Conservation (phyloP, 2,113 vertebrate genomes). For the Gymnobelideus leadbeateri region DNA sequence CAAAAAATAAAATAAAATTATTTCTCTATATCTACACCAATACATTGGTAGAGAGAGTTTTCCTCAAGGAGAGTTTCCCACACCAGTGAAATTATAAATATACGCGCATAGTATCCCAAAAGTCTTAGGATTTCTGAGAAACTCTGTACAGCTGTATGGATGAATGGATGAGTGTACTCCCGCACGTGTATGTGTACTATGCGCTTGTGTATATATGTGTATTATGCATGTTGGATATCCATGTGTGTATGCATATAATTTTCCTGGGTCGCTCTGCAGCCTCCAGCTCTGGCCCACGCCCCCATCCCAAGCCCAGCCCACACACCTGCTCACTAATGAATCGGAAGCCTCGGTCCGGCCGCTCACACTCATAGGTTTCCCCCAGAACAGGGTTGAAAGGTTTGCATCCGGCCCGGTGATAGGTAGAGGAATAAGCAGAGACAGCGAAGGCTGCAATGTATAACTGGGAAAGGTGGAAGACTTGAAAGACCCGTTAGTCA, state of each 20-base stretch:
- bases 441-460: constrained; percentile 93
- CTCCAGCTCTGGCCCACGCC: not conserved
- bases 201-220: not conserved
- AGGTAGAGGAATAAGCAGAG: constrained; percentile 94
- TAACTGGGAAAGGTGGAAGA: constrained; percentile 81
- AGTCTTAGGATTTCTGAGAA: not conserved
- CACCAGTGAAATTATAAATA: not conserved
- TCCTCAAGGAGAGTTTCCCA: not conserved
- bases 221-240: not conserved
- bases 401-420: constrained; percentile 92
- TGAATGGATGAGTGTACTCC: not conserved
- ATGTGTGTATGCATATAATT: not conserved
- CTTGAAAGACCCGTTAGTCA: not conserved
- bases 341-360: constrained; percentile 91
- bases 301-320: not conserved
- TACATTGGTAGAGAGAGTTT: not conserved
- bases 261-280: not conserved
- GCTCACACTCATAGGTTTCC: constrained; percentile 93
- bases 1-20: not conserved
- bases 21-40: not conserved
- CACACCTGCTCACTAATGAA: constrained; percentile 94
- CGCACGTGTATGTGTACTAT: not conserved
- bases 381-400: constrained; percentile 96
- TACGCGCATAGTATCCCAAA: not conserved
- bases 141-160: not conserved